Evolutionary conservation across 2,797 vertebrate genomes (phyloP).

Genomic region (Acrossocheilus fasciatus): DNA sequence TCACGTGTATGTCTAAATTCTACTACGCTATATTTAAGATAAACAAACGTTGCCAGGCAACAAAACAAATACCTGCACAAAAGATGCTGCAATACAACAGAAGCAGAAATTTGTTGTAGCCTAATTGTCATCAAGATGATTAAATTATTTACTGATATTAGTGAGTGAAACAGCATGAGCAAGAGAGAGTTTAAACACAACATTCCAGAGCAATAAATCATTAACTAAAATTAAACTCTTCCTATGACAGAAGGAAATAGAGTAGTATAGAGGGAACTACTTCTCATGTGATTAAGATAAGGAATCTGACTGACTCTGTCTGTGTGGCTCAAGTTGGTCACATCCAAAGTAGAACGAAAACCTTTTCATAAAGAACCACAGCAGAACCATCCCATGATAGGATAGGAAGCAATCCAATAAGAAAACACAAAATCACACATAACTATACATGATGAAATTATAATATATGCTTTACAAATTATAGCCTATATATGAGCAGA

Average conservation of each 20-base stretch:
- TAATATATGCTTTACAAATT: neutral
- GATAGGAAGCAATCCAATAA: too few species aligned
- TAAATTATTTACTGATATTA: neutral
- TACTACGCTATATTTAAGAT: neutral
- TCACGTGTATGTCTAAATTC: neutral
- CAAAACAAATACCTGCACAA: neutral
- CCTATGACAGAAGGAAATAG: neutral
- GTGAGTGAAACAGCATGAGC: neutral
- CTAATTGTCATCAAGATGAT: neutral
- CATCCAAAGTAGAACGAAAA: neutral
- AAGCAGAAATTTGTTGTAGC: neutral
- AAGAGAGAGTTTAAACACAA: neutral
- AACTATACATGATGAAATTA: neutral
- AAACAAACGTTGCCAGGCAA: neutral
- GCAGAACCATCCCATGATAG: neutral
- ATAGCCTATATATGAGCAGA: neutral
- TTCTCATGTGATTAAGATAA: neutral
- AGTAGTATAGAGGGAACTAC: neutral
- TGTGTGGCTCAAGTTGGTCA: neutral
- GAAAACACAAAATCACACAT: neutral
- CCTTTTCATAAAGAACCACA: neutral
- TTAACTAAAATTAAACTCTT: slow-evolving; percentile 20
- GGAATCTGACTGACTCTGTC: neutral
- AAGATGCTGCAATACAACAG: neutral
- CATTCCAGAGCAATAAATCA: slow-evolving; percentile 14